Evolutionary conservation across 2,113 vertebrate species (phyloP), one percentile per base, ranked within the genome.

Genomic region (Zosterops hypoxanthus): DNA sequence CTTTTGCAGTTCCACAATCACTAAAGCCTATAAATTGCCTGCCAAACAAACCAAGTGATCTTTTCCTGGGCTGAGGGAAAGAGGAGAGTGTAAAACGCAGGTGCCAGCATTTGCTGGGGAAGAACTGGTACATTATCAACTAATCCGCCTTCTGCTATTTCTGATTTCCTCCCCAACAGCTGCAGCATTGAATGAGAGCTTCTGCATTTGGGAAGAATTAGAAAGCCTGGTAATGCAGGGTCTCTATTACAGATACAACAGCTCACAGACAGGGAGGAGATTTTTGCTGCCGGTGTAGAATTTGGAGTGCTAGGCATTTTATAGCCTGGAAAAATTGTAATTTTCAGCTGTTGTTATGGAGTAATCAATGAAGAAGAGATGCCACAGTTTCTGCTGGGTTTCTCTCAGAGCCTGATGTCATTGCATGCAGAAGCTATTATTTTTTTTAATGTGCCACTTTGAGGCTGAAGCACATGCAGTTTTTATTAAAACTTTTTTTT

Each of bases 71-170:
- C 83, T 84, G 90, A 73, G 72, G 92, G 95, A 95, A 87, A 95
- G 94, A 81, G 93, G 96, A 95, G 93, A 93, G 94, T 83, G 96
- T 88, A 91, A 91, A 96, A 90, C 88, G 64, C 97, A 97, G 97
- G 96, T 97, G 97, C 94, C 94, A 90, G 96, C 97, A 97, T 97
- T 97, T 97, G 97, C 95, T 95, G 80, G 96, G 94, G 94, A 97
- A 97, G 96, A 97, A 97, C 96, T 96, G 96, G 94, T 94, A 96
- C 96, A 97, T 97, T 97, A 97, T 97, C 94, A 96, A 71, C 96
- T 97, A 97, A 97, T 97, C 96, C 94, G 82, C 96, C 96, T 97
- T 97, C 96, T 97, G 97, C 97, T 97, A 97, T 97, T 97, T 97
- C 96, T 96, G 97, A 97, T 97, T 97, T 97, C 96, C 95, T 97